These are phyloP conservation scores for human DNA, from an alignment of 2,113 vertebrate genomes.

Conservation along the genomic window DNA sequence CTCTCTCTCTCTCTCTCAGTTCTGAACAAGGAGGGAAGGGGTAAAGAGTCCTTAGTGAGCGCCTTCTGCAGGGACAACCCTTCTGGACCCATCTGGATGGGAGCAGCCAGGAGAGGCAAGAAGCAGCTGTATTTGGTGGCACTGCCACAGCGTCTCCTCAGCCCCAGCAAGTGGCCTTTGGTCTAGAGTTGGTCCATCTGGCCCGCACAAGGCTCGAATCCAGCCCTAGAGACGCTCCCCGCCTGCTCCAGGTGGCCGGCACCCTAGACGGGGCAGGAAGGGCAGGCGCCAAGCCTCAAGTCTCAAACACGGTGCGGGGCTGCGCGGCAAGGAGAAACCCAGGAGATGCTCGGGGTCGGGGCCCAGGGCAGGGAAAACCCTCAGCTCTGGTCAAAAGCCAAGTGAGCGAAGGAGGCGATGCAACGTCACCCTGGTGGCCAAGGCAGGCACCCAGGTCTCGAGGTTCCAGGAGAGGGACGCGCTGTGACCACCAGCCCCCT, in stretches of 20 bases:
- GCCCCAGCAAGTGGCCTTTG: neutral
- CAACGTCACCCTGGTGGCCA: neutral
- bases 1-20: neutral
- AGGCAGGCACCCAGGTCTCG: neutral
- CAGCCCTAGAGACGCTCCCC: neutral
- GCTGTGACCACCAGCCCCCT: too few relatives aligned
- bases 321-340: fast-evolving
- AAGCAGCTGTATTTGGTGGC: neutral
- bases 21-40: neutral
- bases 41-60: fast-evolving
- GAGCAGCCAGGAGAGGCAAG: neutral
- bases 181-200: neutral
- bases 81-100: fast-evolving
- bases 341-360: neutral
- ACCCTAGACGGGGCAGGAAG: fast-evolving
- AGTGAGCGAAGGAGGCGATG: neutral
- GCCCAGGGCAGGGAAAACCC: neutral
- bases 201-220: neutral
- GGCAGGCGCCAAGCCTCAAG: too few relatives aligned
- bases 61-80: neutral
- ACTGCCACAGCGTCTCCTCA: neutral
- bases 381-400: neutral
- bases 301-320: neutral
- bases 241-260: neutral
- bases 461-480: neutral